Percentiles rank a stretch among this genome's conserved stretches.
Conservation (phyloP, 1,140 invertebrate species). For the Pemphigus obesinymphae region DNA sequence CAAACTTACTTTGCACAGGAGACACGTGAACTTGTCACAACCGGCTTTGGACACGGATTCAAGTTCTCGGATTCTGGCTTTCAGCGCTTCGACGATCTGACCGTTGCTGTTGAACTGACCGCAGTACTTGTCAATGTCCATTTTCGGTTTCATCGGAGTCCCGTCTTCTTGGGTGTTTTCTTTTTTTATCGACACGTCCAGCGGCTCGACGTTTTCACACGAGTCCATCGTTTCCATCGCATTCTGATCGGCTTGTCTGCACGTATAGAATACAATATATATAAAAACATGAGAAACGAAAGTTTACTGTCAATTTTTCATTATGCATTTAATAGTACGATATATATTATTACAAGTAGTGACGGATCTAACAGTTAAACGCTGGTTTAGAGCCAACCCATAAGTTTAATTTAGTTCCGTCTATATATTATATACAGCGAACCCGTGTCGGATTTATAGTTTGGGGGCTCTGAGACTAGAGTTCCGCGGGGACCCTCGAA, state of each 20-base stretch:
- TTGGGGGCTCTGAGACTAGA: too few relatives aligned
- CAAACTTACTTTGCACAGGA: conserved; percentile 76
- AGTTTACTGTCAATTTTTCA: too few relatives aligned
- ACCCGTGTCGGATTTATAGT: too few relatives aligned
- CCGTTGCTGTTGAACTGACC: conserved; percentile 46
- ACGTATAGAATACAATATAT: too few relatives aligned
- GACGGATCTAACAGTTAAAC: too few relatives aligned
- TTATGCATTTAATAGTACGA: too few relatives aligned
- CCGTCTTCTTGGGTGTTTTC: conserved; percentile 18
- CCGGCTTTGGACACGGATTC: conserved; percentile 54
- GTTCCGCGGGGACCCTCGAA: too few relatives aligned
- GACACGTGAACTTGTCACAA: conserved; percentile 67
- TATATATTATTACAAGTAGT: too few relatives aligned
- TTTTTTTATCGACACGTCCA: conserved; percentile 37
- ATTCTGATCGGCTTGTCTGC: conserved; percentile 4
- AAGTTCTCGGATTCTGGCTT: conserved; percentile 64
- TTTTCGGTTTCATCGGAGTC: neutral
- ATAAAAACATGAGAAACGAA: too few relatives aligned
- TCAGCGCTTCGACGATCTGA: conserved; percentile 69
- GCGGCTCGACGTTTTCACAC: conserved; percentile 2
- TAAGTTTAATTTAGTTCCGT: too few relatives aligned
- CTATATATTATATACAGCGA: too few relatives aligned
- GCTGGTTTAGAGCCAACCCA: too few relatives aligned
- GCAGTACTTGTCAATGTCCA: conserved; percentile 11
- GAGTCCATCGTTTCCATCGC: neutral